Base-by-base conservation (phyloP, 2,113 vertebrate species). In the Chaetorhynchus papuensis region DNA sequence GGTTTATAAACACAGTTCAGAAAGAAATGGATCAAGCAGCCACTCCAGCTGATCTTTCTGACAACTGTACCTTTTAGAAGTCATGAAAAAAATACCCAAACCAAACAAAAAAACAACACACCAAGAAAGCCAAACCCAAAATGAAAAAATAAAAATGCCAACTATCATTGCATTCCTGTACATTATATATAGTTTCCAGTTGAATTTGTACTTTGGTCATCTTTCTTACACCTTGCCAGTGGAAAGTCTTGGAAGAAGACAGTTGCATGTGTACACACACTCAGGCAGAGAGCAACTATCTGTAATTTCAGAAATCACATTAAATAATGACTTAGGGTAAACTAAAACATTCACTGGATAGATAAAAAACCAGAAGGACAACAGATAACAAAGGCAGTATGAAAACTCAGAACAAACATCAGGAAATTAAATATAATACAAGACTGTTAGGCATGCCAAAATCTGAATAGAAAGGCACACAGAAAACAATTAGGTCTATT, bases 191-290 rank as follows among this genome's bases (percentile, higher is more conserved):
- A 59, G 50, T 20, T 88, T 60, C 21, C 15, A 39, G 6, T 42
- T 75, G 26, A 63, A 50, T 63, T 86, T 86, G 37, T 47, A n/a
- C 50, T 74, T 86, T 6, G 7, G 42, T 42, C n/a, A 72, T 11
- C 20, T 49, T 6, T 69, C 63, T 74, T 54, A 93, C 18, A 49
- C 7, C 23, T 80, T 57, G 18, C n/a, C 53, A 53, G 13, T 5
- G 6, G 61, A 86, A 90, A 30, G 15, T 50, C 44, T 33, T 28
- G 41, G 37, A 83, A 69, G 11, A 50, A 71, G n/a, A 56, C 24
- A 27, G 14, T 23, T 60, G 28, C 6, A 70, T 27, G 27, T 1
- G 4, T 9, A 45, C 0, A 4, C n/a, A 44, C 21, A 7, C 11
- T 9, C 6, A 24, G 30, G 21, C 15, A 76, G 27, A 53, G 0